Evolutionary conservation across 1,140 invertebrate genomes (phyloP), one percentile per base, ranked within the genome.

Genomic region (Pachypeltis micranthus): DNA sequence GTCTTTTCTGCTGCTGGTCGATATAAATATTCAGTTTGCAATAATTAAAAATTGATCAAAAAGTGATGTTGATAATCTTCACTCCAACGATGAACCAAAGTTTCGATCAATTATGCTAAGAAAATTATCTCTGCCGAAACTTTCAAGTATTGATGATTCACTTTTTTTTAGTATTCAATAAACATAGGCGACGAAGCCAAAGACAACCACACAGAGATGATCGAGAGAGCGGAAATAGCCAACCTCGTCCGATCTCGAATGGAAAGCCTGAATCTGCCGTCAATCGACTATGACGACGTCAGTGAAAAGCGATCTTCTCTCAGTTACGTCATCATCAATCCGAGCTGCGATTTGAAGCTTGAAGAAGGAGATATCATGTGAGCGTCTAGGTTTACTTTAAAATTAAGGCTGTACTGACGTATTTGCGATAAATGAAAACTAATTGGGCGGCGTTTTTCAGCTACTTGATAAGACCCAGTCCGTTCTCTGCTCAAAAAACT

Each of bases 241-340:
- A 96, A 96, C 73, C 76, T 96, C 66, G 93, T 97, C 0, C 81
- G 90, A 47, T 93, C 91, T 21, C 79, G 94, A 23, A 96, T 98
- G 92, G 88, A 93, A 67, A 93, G 90, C 25, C 74, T 97, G 1
- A 93, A 93, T 65, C 78, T 97, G 56, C 92, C 91, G 0, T 81
- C 84, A 0, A 84, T 87, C 31, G 91, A 96, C 70, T 96, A 96
- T 73, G 92, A 93, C 74, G 91, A 95, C 72, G 89, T 92, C 2
- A 91, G 89, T 61, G 90, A 94, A 73, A 93, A 95, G 75, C 78
- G 91, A 39, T 92, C 88, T 76, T 90, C 85, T 65, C 80, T 98
- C 4, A 97, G 93, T 1, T 99, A 97, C 76, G 95, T 98, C 61
- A 96, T 99, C 69, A 98, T 98, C 70, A 99, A 99, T 74, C 96